phyloP scores from a whole-genome alignment of 2,888 invertebrate species.

The Phoenoteleia sp. region DNA sequence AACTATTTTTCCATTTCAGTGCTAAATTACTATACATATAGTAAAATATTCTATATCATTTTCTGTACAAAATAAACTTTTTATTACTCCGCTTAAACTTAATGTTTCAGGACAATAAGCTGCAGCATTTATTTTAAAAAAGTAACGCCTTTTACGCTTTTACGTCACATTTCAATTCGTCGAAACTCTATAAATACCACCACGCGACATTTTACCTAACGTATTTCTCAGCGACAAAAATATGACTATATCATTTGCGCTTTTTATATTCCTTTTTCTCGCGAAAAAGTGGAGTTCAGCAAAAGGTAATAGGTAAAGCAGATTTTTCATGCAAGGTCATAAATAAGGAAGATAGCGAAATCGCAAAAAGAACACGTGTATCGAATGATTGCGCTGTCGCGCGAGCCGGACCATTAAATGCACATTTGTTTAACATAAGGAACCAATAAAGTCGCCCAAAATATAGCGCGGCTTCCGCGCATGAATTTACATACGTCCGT shows the following conservation, averaged over 20 bases:
- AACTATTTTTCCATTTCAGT: too few species aligned
- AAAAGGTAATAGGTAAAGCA: constrained; percentile 38
- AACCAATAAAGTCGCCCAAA: constrained; percentile 77
- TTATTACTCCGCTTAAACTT: too few species aligned
- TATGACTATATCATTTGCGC: constrained; percentile 54
- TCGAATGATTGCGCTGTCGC: constrained; percentile 79
- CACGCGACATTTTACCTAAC: not conserved
- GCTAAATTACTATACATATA: too few species aligned
- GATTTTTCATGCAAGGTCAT: constrained; percentile 66
- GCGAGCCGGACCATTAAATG: constrained; percentile 79
- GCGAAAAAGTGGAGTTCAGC: constrained; percentile 49
- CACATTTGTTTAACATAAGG: constrained; percentile 81
- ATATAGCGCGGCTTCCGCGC: constrained; percentile 62
- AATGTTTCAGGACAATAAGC: not conserved
- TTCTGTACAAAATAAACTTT: not conserved
- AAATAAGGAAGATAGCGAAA: constrained; percentile 76
- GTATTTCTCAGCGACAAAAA: constrained; percentile 1
- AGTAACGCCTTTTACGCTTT: too few species aligned
- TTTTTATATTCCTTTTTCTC: constrained; percentile 53
- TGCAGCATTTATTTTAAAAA: not conserved
- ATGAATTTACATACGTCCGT: constrained; percentile 56
- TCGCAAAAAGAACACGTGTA: constrained; percentile 77
- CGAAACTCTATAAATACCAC: not conserved
- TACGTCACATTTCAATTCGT: too few species aligned
- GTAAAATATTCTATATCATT: too few species aligned